Percentiles rank a stretch among this genome's conserved stretches.
Evolutionary conservation across 2,797 vertebrate species (phyloP).

Genomic region (Sparidentex hasta): DNA sequence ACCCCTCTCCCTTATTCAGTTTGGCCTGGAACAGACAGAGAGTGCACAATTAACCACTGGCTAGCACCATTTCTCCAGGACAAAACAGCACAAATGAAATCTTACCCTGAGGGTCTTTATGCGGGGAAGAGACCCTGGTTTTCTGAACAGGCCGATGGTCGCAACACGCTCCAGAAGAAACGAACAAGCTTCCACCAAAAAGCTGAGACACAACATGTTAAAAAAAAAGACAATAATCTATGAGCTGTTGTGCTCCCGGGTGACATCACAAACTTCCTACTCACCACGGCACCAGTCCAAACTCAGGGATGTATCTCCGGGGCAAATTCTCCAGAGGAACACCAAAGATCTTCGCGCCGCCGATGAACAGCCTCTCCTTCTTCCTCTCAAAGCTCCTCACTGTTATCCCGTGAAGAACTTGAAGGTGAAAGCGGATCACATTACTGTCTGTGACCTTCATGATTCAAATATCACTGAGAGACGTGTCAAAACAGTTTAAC

Average conservation of each 20-base stretch:
- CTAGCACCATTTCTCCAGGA: not conserved
- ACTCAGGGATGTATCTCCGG: slow-evolving; percentile 85
- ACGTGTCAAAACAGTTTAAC: not conserved
- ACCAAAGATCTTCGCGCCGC: slow-evolving; percentile 88
- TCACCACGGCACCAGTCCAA: slow-evolving; percentile 91
- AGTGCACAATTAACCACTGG: not conserved
- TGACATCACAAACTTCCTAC: slow-evolving; percentile 9
- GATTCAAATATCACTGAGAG: not conserved
- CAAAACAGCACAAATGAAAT: not conserved
- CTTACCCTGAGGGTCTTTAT: slow-evolving; percentile 89
- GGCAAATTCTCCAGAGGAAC: slow-evolving; percentile 84
- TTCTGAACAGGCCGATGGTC: slow-evolving; percentile 92
- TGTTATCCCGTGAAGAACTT: slow-evolving; percentile 85
- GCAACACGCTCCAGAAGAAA: slow-evolving; percentile 86
- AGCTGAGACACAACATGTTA: slow-evolving; percentile 78
- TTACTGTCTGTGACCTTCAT: slow-evolving; percentile 71
- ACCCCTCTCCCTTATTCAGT: slow-evolving; percentile 87
- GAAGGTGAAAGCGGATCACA: slow-evolving; percentile 84
- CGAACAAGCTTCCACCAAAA: slow-evolving; percentile 88
- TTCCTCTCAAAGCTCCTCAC: slow-evolving; percentile 78
- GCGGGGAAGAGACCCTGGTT: slow-evolving; percentile 90
- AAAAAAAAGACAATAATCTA: not conserved
- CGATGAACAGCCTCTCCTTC: slow-evolving; percentile 42
- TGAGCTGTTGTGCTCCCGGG: not conserved
- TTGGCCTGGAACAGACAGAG: slow-evolving; percentile 63